phyloP scores from a whole-genome alignment of 1,140 invertebrate genomes.

The Drosophila bocki region DNA sequence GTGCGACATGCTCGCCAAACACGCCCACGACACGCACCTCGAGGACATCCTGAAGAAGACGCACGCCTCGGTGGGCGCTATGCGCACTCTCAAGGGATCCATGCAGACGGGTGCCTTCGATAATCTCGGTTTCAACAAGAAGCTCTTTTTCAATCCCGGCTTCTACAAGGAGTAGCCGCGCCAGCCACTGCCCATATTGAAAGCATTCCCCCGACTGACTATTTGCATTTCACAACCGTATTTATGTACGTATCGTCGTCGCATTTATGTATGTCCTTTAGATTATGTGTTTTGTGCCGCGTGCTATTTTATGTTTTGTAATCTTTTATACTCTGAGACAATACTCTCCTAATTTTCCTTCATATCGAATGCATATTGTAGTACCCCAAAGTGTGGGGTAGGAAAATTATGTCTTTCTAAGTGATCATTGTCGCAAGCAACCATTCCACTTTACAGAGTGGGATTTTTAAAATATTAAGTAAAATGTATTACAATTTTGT shows the following conservation, averaged over 20 bases:
- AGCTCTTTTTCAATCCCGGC: constrained; percentile 79
- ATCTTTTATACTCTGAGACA: constrained; percentile 21
- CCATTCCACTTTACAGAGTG: not conserved
- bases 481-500: not conserved
- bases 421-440: constrained; percentile 1
- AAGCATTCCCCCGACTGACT: constrained; percentile 58
- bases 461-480: not conserved
- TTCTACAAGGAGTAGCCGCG: constrained; percentile 29
- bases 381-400: constrained; percentile 12
- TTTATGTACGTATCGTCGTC: constrained; percentile 31
- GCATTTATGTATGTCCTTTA: constrained; percentile 41
- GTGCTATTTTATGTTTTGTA: constrained; percentile 22
- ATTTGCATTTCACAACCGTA: constrained; percentile 49
- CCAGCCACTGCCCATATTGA: constrained; percentile 26
- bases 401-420: constrained; percentile 6
- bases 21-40: constrained; percentile 88
- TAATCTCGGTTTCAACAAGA: constrained; percentile 69
- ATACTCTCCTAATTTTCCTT: constrained; percentile 24
- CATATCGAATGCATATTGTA: constrained; percentile 6
- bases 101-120: constrained; percentile 65
- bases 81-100: constrained; percentile 14
- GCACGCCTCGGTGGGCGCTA: constrained; percentile 8
- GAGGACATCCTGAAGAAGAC: constrained; percentile 89
- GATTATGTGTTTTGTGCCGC: constrained; percentile 30
- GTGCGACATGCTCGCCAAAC: constrained; percentile 90